phyloP scores from a whole-genome alignment of 2,888 invertebrate genomes.

The Mythimna albipuncta region DNA sequence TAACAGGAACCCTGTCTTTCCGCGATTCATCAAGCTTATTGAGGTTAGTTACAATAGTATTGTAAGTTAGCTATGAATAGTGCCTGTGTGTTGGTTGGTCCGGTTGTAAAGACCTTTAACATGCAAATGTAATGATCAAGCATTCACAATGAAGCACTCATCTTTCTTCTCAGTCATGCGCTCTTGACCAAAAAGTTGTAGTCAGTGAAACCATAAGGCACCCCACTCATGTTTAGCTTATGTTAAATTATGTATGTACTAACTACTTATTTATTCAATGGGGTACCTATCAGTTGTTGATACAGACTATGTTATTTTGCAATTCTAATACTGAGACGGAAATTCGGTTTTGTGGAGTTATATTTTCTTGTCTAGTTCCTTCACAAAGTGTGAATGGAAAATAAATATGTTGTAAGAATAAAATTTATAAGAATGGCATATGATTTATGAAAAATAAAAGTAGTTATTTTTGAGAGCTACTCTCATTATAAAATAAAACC shows the following conservation, averaged over 20 bases:
- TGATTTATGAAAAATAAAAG: too few species aligned
- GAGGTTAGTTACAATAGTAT: constrained; percentile 91
- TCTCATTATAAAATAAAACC: not conserved
- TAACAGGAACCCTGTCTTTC: constrained; percentile 98
- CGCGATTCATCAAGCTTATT: constrained; percentile 99
- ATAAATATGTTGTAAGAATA: not conserved
- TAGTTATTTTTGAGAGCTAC: too few species aligned
- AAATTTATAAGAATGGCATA: too few species aligned
- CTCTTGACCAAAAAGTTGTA: too few species aligned
- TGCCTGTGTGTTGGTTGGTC: not conserved
- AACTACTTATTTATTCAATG: not conserved
- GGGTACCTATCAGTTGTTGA: too few species aligned
- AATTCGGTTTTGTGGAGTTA: not conserved
- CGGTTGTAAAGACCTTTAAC: not conserved
- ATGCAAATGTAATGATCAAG: not conserved
- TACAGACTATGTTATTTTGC: not conserved
- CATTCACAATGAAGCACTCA: too few species aligned
- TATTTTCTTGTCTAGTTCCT: not conserved
- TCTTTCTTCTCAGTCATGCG: too few species aligned
- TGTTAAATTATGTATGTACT: not conserved
- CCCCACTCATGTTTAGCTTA: not conserved
- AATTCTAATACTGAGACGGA: not conserved
- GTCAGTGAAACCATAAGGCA: too few species aligned
- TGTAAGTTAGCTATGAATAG: not conserved
- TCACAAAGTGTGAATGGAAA: not conserved